These are phyloP conservation scores for Crossaster papposus DNA, from an alignment of 53 echinoderm and acorn worm genomes.

Conservation along the genomic window DNA sequence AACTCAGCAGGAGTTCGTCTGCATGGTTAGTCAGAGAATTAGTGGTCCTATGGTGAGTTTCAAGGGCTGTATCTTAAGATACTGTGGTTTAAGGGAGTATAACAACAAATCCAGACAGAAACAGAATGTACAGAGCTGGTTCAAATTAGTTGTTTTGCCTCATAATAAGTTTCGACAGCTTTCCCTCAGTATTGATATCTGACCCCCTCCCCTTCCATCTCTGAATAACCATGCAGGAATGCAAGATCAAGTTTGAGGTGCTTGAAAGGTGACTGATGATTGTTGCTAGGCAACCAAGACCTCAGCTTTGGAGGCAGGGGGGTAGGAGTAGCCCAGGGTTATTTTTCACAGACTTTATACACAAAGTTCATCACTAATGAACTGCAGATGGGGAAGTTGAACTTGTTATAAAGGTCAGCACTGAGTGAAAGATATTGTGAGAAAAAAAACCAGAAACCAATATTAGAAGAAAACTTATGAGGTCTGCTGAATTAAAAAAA, in stretches of 20 bases:
- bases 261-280: not conserved
- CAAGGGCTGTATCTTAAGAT: not conserved
- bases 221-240: constrained; percentile 47
- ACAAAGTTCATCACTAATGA: not conserved
- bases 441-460: not conserved
- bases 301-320: not conserved
- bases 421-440: not conserved
- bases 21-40: not conserved
- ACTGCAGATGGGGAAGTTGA: not conserved
- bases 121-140: not conserved
- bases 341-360: not conserved
- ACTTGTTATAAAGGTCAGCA: not conserved
- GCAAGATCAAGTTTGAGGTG: constrained; percentile 2
- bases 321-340: not conserved
- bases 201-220: constrained; percentile 1
- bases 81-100: not conserved
- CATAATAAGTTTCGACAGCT: constrained; percentile 35
- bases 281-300: constrained; percentile 34
- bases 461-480: not conserved
- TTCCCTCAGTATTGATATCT: constrained; percentile 21
- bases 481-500: not conserved
- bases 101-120: not conserved
- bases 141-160: not conserved
- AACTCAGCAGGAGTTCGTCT: constrained; percentile 28
- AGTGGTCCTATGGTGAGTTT: too few species aligned